Evolutionary conservation across 1,140 invertebrate species (phyloP).

Genomic region (Tachypleus tridentatus): DNA sequence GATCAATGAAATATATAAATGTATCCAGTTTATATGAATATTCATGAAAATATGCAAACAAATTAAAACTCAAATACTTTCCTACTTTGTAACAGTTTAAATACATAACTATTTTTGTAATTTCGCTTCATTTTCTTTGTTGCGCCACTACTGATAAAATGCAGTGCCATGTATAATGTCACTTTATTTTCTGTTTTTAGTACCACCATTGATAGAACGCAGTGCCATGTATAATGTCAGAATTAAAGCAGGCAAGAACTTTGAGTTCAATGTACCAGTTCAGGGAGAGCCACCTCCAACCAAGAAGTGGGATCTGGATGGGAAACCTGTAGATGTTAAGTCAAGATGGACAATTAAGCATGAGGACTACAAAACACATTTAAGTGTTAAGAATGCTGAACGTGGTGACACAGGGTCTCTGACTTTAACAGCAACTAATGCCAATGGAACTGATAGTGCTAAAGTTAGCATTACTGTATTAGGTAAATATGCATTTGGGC

Average conservation of each 20-base stretch:
- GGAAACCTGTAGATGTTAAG: slow-evolving; percentile 59
- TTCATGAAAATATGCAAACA: too few species aligned
- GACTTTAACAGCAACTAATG: slow-evolving; percentile 72
- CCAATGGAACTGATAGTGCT: slow-evolving; percentile 76
- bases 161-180: too few species aligned
- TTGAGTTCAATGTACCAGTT: slow-evolving; percentile 88
- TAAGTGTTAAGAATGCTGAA: slow-evolving; percentile 76
- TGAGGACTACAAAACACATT: slow-evolving; percentile 75
- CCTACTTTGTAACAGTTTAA: too few species aligned
- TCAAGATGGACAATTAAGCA: slow-evolving; percentile 72
- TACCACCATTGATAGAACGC: slow-evolving; percentile 83
- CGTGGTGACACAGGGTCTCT: slow-evolving; percentile 64
- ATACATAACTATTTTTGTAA: too few species aligned
- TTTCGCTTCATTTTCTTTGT: too few species aligned
- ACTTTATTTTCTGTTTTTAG: slow-evolving; percentile 37
- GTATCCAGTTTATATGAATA: too few species aligned
- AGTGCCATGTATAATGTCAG: slow-evolving; percentile 87
- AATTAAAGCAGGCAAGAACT: slow-evolving; percentile 78
- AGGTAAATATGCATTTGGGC: too few species aligned
- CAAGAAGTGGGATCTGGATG: slow-evolving; percentile 84
- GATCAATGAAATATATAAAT: too few species aligned
- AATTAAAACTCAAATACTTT: too few species aligned
- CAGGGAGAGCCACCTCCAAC: slow-evolving; percentile 84
- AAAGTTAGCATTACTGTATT: slow-evolving; percentile 71
- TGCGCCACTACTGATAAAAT: too few species aligned